Evolutionary conservation across 2,113 vertebrate genomes (phyloP).

Genomic region (Rhabdornis inornatus): DNA sequence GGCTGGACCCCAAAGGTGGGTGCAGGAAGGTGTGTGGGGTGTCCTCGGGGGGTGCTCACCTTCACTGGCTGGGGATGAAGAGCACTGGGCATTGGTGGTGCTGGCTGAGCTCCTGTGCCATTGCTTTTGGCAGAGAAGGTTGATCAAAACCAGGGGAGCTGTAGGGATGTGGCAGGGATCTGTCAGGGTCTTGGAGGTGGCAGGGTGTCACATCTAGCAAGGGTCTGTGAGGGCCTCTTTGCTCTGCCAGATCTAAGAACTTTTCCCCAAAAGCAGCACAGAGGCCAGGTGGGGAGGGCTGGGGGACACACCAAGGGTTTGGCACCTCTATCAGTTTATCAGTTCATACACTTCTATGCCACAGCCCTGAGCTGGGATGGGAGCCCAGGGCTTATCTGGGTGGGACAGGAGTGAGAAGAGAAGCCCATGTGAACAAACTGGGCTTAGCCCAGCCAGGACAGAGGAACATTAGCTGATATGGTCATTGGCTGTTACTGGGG

Average conservation of each 20-base stretch:
- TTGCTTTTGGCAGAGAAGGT: not conserved
- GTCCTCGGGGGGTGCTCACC: fast-evolving
- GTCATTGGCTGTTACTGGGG: not conserved
- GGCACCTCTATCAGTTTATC: not conserved
- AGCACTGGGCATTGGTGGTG: fast-evolving
- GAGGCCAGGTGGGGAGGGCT: not conserved
- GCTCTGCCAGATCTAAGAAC: not conserved
- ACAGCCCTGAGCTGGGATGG: not conserved
- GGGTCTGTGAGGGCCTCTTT: not conserved
- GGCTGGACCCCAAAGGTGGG: slow-evolving; percentile 23
- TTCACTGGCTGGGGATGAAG: not conserved
- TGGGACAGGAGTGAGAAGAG: not conserved
- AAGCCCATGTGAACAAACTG: not conserved
- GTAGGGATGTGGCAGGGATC: not conserved
- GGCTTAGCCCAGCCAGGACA: not conserved
- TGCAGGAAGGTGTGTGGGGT: not conserved
- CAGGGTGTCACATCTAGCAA: not conserved
- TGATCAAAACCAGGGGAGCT: not conserved
- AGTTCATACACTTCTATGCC: not conserved
- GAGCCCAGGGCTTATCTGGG: not conserved
- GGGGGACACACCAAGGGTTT: not conserved
- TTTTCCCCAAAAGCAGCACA: not conserved
- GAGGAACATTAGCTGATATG: not conserved
- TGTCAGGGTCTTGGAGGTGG: not conserved
- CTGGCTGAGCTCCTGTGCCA: not conserved